Evolutionary conservation across 2,888 invertebrate genomes (phyloP).

Genomic region (Thyatira batis): DNA sequence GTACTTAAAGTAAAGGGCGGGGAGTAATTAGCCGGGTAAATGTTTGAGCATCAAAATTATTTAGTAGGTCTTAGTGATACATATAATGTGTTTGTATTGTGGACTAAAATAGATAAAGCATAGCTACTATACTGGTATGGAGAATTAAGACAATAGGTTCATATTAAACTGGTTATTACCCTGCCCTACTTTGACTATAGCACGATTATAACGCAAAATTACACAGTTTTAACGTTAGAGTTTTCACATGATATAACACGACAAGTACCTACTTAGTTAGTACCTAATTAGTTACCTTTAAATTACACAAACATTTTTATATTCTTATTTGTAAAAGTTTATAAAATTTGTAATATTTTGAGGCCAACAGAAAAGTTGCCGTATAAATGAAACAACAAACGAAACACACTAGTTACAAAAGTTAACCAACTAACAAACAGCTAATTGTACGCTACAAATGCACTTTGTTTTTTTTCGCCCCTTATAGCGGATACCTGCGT

Average conservation of each 20-base stretch:
- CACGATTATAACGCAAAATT: no score
- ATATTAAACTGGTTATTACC: no score
- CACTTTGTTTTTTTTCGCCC: background rate
- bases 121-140: no score
- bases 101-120: no score
- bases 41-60: background rate
- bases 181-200: no score
- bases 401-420: background rate
- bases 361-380: no score
- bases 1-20: background rate
- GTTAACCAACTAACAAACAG: background rate
- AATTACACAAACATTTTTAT: no score
- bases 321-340: no score
- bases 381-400: no score
- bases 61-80: background rate
- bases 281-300: no score
- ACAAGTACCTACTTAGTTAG: no score
- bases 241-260: background rate
- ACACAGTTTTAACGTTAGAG: background rate
- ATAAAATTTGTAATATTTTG: no score
- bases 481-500: background rate
- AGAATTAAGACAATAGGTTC: background rate
- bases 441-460: background rate
- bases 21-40: background rate
- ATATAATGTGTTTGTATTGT: background rate